Evolutionary conservation across 2,113 vertebrate species (phyloP), one percentile per base, ranked within the genome.

Genomic region (Meles meles): DNA sequence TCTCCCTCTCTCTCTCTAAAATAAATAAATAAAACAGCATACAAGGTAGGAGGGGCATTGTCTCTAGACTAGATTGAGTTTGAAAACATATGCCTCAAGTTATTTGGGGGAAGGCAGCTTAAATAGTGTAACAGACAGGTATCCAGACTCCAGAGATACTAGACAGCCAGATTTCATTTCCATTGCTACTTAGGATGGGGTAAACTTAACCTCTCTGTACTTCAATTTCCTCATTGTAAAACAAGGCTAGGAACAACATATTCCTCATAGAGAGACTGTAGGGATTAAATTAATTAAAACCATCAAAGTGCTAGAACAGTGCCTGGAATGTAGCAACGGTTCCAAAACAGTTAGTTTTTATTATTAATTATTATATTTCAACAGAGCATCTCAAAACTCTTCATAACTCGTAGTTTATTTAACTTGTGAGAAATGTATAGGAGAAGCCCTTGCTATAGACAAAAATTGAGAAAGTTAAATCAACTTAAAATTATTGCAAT

Each of bases 391-490:
- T 94, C 57, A 92, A 80, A 92, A 92, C 29, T 21, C 76, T 49
- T 80, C 44, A 42, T 42, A 83, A 63, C 29, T 90, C 47, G 85
- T 18, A 74, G 88, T 85, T 90, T 83, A 67, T 71, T 93, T 91
- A 72, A 42, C 27, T 94, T 94, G 42, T 72, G 23, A 86, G 23
- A 95, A 94, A 77, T 12, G 10, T 37, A 17, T 25, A 6, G 49
- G 69, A 72, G 95, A 88, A 82, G 31, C 18, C n/a, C 71, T 90
- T 25, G 34, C 29, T 93, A 18, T 69, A 88, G 71, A 65, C 21
- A 81, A 96, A 92, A 86, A 63, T 63, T 67, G 17, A 95, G 44
- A 89, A 79, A 90, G 61, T 90, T 90, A 93, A 92, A 95, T 57
- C 93, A 91, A 69, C n/a, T 55, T 88, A 72, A 93, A 95, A 95